Evolutionary conservation across 2,888 invertebrate genomes (phyloP), one percentile per base, ranked within the genome.

Genomic region (Spialia ferax): DNA sequence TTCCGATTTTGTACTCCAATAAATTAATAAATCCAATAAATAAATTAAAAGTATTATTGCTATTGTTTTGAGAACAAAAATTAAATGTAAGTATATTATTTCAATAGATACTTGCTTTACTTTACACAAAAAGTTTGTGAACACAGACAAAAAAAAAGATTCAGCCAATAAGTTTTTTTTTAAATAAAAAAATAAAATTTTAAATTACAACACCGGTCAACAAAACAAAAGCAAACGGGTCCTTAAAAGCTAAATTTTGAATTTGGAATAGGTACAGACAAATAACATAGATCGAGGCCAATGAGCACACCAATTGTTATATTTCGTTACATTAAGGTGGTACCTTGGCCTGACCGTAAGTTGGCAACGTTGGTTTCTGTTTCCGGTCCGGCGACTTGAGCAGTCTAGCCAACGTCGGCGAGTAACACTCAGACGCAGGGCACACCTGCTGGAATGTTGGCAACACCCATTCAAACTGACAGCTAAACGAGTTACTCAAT

Each of bases 321-420:
- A 83, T 83, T 75, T 85, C 82, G 82, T 81, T n/a, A 83, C 85
- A 85, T 79, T 81, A 77, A 77, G 74, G 71, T 78, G 88, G 89
- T 93, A 93, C 93, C 93, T 93, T 93, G 93, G 93, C 93, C 93
- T 92, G 93, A 93, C 91, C 93, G 91, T 88, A 92, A 85, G 86
- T 79, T 82, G 91, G 89, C 86, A 92, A 87, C 83, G 90, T 79
- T 75, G 89, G 81, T 77, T 88, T 85, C 87, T 89, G 90, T 84
- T 86, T 89, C 84, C 91, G 82, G 84, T 94, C 94, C 79, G 94
- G 94, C 69, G 97, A 97, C 73, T 97, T 97, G 79, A 97, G 94
- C 76, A 97, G 94, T 88, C 97, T 95, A 74, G 97, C 97, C 87
- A 97, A 94, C 77, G 97, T 97, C 73, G 97, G 97, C 79, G 97